phyloP scores from a whole-genome alignment of 1,140 invertebrate species.

The Maconellicoccus hirsutus region DNA sequence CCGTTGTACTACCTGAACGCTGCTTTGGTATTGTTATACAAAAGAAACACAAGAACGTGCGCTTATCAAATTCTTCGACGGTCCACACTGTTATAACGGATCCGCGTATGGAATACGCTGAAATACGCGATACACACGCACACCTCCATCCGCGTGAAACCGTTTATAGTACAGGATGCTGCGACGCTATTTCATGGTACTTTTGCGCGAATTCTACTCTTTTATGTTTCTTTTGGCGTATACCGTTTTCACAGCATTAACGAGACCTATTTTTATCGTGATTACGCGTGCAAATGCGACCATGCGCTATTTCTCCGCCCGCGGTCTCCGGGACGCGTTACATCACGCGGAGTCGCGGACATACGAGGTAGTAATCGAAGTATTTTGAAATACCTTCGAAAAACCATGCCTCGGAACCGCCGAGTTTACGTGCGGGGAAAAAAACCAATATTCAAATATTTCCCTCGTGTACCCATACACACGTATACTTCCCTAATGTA shows the following conservation, averaged over 20 bases:
- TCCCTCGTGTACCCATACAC: not conserved
- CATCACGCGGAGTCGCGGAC: no score
- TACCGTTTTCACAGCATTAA: slow-evolving; percentile 3
- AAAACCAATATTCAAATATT: slow-evolving; percentile 10
- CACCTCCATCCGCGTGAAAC: no score
- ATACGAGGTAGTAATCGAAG: no score
- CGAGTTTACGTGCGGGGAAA: no score
- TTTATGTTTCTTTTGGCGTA: not conserved
- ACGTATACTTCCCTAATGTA: not conserved
- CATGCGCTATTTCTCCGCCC: not conserved
- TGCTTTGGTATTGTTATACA: not conserved
- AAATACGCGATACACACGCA: no score
- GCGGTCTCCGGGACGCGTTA: no score
- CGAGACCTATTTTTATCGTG: not conserved
- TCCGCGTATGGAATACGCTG: no score
- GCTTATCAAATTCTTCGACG: not conserved
- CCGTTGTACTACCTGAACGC: not conserved
- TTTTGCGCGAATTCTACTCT: not conserved
- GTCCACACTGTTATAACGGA: not conserved
- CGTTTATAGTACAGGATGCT: not conserved
- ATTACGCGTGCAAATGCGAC: slow-evolving; percentile 2
- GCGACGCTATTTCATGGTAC: slow-evolving; percentile 7
- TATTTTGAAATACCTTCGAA: no score
- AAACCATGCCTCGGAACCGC: no score
- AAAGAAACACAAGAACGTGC: not conserved